phyloP scores from a whole-genome alignment of 2,113 vertebrate species.

The Edolisoma coerulescens region DNA sequence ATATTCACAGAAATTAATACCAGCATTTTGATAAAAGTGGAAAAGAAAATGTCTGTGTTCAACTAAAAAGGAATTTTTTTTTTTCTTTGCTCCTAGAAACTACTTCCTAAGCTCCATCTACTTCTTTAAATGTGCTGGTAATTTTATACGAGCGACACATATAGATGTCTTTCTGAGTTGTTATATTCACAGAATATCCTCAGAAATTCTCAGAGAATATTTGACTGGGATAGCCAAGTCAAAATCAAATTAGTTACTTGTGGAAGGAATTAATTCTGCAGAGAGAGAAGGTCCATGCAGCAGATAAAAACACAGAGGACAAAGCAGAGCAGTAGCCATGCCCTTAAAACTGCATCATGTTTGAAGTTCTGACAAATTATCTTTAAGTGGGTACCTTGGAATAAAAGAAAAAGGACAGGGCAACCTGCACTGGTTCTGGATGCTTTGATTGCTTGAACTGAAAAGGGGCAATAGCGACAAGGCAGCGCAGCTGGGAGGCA shows the following conservation, averaged over 20 bases:
- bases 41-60: neutral
- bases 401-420: neutral
- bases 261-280: neutral
- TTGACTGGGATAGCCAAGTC: neutral
- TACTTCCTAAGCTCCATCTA: neutral
- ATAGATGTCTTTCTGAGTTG: accelerated
- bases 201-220: neutral
- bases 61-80: neutral
- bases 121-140: neutral
- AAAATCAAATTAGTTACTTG: neutral
- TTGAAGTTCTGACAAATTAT: neutral
- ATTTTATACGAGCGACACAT: neutral
- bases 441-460: neutral
- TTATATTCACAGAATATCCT: neutral
- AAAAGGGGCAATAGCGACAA: neutral
- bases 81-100: neutral
- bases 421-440: neutral
- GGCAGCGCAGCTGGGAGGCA: neutral
- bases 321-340: neutral
- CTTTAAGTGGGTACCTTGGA: neutral
- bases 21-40: neutral
- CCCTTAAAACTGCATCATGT: neutral
- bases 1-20: neutral
- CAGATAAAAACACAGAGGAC: neutral
- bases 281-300: neutral